Percentiles rank a stretch among this genome's conserved stretches.
These are phyloP conservation scores for Macrophya annulata DNA, from an alignment of 2,888 invertebrate genomes.

Conservation along the genomic window DNA sequence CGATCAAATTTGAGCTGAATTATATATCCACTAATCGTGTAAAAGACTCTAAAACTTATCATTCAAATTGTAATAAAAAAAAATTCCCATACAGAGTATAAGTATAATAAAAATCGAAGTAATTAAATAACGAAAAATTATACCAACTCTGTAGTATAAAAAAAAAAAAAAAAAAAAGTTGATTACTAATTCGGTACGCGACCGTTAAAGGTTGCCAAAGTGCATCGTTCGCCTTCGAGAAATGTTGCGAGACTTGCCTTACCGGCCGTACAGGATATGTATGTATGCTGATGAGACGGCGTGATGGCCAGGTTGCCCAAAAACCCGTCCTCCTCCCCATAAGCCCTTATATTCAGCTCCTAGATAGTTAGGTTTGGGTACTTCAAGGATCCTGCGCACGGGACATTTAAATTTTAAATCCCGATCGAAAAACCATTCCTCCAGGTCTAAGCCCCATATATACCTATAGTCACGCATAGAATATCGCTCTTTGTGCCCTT, in stretches of 20 bases:
- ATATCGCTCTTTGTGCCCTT: background rate
- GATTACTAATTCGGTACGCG: constrained; percentile 73
- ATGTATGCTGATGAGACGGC: constrained; percentile 68
- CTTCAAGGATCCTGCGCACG: constrained; percentile 56
- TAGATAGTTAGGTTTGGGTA: constrained; percentile 48
- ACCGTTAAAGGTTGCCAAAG: constrained; percentile 73
- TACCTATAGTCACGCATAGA: background rate
- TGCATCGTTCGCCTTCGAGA: constrained; percentile 64
- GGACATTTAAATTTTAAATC: constrained; percentile 73
- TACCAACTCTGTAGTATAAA: background rate
- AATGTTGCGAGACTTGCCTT: constrained; percentile 75
- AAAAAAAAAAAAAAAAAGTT: constrained; percentile 66
- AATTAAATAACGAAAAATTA: constrained; percentile 35
- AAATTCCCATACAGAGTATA: too few relatives aligned
- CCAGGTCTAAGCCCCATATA: background rate
- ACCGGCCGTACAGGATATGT: constrained; percentile 77
- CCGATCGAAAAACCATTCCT: constrained; percentile 64
- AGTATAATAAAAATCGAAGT: constrained; percentile 9
- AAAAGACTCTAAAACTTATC: background rate
- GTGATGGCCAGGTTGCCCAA: constrained; percentile 62
- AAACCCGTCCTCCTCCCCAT: constrained; percentile 60
- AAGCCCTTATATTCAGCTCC: constrained; percentile 44
- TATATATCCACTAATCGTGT: background rate
- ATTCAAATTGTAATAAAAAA: too few relatives aligned
- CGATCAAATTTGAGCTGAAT: background rate